Base-by-base conservation (phyloP, 2,888 invertebrate genomes). In the Stenichneumon culpator region DNA sequence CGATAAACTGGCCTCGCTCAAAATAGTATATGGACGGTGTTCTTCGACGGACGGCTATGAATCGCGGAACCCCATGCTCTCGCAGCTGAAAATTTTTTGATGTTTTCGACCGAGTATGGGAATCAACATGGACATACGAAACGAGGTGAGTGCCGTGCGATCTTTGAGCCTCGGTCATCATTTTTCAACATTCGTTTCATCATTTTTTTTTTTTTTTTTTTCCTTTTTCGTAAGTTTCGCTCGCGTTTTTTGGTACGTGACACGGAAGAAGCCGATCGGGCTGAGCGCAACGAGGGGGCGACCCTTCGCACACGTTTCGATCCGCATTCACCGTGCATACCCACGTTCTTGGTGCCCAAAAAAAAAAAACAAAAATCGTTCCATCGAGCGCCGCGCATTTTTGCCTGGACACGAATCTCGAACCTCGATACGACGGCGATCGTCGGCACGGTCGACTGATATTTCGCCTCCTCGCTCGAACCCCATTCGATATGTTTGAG, bases 81-180 rank as follows among this genome's bases (percentile, higher is more conserved):
- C 87, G 86, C 87, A 88, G 86, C 86, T 87, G 82, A 89, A 87
- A 87, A 78, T 83, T 88, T 88, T 90, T 91, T 91, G 90, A 91
- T 91, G 90, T 89, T 90, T 89, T 87, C 87, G 80, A 89, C 81
- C 86, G 74, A 86, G 85, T 80, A 87, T 88, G 89, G 88, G 90
- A 86, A 86, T 89, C 88, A 89, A 87, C 87, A 91, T 91, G 91
- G 91, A 90, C 86, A 83, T 89, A 81, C 88, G 84, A 87, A 90
- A 89, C 87, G 89, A 90, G 91, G 91, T 89, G 87, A 22, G 90
- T 86, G 32, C 16, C n/a, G 47, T 63, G 5, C 16, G n/a, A 57
- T n/a, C 9, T 25, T 60, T 11, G 14, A 11, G 22, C 7, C 22
- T 67, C 32, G 52, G 16, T 19, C 22, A 63, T 36, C 14, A 28